Evolutionary conservation across 2,888 invertebrate genomes (phyloP).

Genomic region (Hyposoter dolosus): DNA sequence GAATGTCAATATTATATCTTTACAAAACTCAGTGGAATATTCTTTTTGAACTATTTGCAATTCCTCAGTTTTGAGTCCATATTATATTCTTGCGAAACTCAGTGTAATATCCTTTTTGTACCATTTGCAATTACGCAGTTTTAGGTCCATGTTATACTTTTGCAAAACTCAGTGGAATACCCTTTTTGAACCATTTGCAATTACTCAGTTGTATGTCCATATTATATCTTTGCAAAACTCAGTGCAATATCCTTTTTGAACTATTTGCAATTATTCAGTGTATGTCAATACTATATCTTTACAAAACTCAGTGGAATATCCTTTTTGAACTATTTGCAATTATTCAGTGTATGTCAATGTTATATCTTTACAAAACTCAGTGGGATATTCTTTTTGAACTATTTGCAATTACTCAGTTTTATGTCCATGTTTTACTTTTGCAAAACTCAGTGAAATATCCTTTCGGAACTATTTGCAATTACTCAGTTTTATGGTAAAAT

Average conservation of each 20-base stretch:
- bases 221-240: conserved; percentile 24
- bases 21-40: conserved; percentile 32
- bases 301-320: too few relatives aligned
- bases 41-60: conserved; percentile 5
- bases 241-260: neutral
- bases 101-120: too few relatives aligned
- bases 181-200: too few relatives aligned
- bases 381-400: too few relatives aligned
- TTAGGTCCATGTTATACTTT: neutral
- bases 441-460: too few relatives aligned
- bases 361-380: too few relatives aligned
- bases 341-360: too few relatives aligned
- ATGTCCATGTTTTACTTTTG: too few relatives aligned
- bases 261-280: too few relatives aligned
- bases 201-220: neutral
- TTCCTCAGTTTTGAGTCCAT: conserved; percentile 4
- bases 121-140: conserved; percentile 15
- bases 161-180: conserved; percentile 17
- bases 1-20: neutral
- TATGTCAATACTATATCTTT: too few relatives aligned
- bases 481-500: conserved; percentile 4
- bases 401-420: too few relatives aligned
- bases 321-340: too few relatives aligned
- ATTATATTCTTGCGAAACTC: neutral
- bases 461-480: neutral